Percentiles rank a stretch among this genome's conserved stretches.
Conservation (phyloP, 2,113 vertebrate genomes). For the Sphaerodactylus townsendi region DNA sequence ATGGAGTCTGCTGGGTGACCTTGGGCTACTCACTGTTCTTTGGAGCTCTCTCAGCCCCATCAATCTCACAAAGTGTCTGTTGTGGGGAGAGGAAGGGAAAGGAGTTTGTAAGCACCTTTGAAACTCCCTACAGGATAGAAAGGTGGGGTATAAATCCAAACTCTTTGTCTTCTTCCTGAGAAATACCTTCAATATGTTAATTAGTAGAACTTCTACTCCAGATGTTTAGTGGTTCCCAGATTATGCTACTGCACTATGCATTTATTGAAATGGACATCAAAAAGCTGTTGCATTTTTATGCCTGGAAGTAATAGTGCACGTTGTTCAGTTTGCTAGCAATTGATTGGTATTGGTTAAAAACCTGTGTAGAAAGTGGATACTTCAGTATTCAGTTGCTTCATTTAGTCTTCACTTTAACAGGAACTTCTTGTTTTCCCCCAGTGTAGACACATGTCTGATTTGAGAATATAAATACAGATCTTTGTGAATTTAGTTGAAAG, state of each 20-base stretch:
- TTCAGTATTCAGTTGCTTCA: background rate
- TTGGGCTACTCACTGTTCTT: too few species aligned
- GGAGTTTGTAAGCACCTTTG: too few species aligned
- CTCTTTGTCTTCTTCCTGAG: too few species aligned
- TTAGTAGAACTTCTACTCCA: background rate
- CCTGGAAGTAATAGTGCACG: background rate
- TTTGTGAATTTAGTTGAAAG: background rate
- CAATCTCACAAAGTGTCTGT: too few species aligned
- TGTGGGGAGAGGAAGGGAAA: too few species aligned
- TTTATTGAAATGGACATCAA: background rate
- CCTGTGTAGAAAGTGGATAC: background rate
- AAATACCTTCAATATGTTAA: too few species aligned
- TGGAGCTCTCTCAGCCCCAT: too few species aligned
- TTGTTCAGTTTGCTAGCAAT: background rate
- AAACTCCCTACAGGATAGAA: too few species aligned
- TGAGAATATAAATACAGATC: too few species aligned
- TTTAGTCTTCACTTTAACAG: background rate
- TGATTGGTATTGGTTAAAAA: background rate
- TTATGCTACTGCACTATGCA: background rate
- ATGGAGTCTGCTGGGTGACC: too few species aligned
- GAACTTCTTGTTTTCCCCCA: background rate
- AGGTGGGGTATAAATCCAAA: too few species aligned
- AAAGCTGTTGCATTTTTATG: background rate
- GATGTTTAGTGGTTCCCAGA: background rate
- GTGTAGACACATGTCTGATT: background rate